A percentile compares a stretch with the other conserved stretches of the same genome.
These are phyloP conservation scores for Anser cygnoides DNA, from an alignment of 2,113 vertebrate species.

Conservation along the genomic window DNA sequence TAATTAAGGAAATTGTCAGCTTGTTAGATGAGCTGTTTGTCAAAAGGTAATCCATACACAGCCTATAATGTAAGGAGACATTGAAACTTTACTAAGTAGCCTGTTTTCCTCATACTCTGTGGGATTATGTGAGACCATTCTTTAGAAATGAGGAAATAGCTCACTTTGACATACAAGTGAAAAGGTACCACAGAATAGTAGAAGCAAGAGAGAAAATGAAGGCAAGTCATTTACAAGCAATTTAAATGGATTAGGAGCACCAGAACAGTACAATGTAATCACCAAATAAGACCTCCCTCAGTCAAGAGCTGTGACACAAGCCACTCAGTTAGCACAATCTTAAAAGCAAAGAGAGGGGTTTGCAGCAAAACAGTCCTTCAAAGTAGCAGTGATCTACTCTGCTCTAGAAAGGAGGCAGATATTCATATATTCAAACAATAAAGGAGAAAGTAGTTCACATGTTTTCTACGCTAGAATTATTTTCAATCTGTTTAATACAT, in stretches of 20 bases:
- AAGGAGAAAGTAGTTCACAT: neutral
- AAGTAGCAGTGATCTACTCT: neutral
- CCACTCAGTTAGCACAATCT: neutral
- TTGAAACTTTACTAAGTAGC: neutral
- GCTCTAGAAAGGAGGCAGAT: neutral
- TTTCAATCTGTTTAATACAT: neutral
- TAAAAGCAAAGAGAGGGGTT: neutral
- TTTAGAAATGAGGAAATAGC: neutral
- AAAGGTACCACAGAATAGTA: neutral
- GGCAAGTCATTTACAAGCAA: constrained; percentile 3
- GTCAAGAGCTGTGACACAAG: neutral
- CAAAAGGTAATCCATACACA: neutral
- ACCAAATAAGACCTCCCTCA: constrained; percentile 8
- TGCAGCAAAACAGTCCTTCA: neutral
- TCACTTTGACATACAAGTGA: constrained; percentile 37
- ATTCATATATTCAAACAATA: neutral
- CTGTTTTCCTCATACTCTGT: neutral
- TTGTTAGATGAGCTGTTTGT: neutral
- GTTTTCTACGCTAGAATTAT: neutral
- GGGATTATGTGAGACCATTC: neutral
- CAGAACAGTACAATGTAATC: neutral
- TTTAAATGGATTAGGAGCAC: constrained; percentile 29
- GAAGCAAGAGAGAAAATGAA: constrained; percentile 16
- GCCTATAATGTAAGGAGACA: neutral
- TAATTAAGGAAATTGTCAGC: neutral